These are phyloP conservation scores for Mesorhabditis spiculigera DNA, from an alignment of 2,888 invertebrate genomes.

Conservation along the genomic window DNA sequence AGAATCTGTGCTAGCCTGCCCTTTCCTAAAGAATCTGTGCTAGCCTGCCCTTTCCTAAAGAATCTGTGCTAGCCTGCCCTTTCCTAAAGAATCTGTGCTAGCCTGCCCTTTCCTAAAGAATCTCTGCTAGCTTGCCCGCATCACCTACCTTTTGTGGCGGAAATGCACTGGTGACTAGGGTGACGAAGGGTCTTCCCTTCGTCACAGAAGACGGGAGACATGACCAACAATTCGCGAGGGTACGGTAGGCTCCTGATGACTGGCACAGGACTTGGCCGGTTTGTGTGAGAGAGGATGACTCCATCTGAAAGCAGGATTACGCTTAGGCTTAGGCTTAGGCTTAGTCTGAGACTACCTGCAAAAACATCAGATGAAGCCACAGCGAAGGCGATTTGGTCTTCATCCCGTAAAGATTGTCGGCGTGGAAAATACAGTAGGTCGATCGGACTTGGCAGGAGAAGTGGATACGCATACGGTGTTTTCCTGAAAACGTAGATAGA, in stretches of 20 bases:
- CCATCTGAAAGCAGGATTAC: too few species aligned
- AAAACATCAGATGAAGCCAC: slow-evolving; percentile 94
- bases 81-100: too few species aligned
- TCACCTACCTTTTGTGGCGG: slow-evolving; percentile 75
- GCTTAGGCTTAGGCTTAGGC: not conserved
- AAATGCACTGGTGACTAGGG: slow-evolving; percentile 88
- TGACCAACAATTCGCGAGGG: slow-evolving; percentile 83
- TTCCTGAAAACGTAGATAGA: slow-evolving; percentile 54
- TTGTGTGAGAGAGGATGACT: too few species aligned
- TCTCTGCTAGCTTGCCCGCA: not conserved
- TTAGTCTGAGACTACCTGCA: slow-evolving; percentile 67
- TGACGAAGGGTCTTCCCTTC: slow-evolving; percentile 69
- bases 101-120: slow-evolving; percentile 4
- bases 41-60: too few species aligned
- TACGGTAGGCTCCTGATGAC: slow-evolving; percentile 59
- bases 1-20: too few species aligned
- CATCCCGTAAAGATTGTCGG: slow-evolving; percentile 61
- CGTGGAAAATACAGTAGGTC: slow-evolving; percentile 77
- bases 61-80: too few species aligned
- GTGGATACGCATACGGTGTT: slow-evolving; percentile 80
- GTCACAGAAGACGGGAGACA: slow-evolving; percentile 81
- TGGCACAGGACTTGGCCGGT: too few species aligned
- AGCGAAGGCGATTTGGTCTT: slow-evolving; percentile 74
- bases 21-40: too few species aligned
- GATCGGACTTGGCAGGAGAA: slow-evolving; percentile 81